These are phyloP conservation scores for Elaphurus davidianus DNA, from an alignment of 2,113 vertebrate species.

Conservation along the genomic window DNA sequence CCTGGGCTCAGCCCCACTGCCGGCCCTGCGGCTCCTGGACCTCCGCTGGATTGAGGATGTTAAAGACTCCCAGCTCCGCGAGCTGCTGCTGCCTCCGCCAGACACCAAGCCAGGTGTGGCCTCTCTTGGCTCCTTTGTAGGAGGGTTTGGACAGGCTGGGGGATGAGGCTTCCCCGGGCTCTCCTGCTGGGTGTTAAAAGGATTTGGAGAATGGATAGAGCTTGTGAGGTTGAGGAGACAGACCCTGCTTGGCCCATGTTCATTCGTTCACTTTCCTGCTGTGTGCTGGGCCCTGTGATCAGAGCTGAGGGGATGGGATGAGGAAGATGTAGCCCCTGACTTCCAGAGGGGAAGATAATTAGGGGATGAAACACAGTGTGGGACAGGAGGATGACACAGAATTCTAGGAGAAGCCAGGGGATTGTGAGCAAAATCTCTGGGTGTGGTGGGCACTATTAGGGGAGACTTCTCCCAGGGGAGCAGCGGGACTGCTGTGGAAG, in stretches of 20 bases:
- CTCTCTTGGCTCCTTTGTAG: not conserved
- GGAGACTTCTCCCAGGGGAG: not conserved
- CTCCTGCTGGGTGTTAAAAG: not conserved
- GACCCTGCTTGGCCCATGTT: not conserved
- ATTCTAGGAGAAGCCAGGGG: not conserved
- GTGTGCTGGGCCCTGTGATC: not conserved
- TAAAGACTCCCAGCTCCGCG: slow-evolving; percentile 92
- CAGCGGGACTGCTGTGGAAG: not conserved
- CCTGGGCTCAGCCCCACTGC: slow-evolving; percentile 90
- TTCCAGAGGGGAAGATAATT: not conserved
- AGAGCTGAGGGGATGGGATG: not conserved
- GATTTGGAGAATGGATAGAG: not conserved
- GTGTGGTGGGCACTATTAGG: not conserved
- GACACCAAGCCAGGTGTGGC: slow-evolving; percentile 88
- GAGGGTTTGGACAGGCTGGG: not conserved
- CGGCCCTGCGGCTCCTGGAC: slow-evolving; percentile 90
- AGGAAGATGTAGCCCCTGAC: not conserved
- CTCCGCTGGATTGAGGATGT: slow-evolving; percentile 92
- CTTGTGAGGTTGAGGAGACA: not conserved
- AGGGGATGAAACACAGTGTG: not conserved
- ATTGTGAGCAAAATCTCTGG: not conserved
- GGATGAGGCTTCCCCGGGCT: not conserved
- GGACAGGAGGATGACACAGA: not conserved
- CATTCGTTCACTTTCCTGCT: not conserved
- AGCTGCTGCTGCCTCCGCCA: slow-evolving; percentile 88